Evolutionary conservation across 2,888 invertebrate species (phyloP).

Genomic region (Ennomos quercinarius): DNA sequence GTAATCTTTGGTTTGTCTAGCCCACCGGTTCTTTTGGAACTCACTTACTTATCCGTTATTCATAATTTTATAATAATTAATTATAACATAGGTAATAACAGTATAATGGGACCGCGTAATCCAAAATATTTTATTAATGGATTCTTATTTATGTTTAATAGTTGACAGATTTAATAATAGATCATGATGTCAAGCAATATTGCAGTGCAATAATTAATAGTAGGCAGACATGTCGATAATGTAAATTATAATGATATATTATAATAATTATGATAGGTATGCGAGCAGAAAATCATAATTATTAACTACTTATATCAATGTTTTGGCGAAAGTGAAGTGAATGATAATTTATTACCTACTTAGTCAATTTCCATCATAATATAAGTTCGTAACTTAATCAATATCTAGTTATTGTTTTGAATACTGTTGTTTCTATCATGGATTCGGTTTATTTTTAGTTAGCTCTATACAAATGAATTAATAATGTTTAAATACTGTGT

Average conservation of each 20-base stretch:
- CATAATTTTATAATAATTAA: constrained; percentile 40
- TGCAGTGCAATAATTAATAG: constrained; percentile 7
- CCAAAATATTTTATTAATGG: constrained; percentile 45
- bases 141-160: constrained; percentile 33
- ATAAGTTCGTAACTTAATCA: background rate
- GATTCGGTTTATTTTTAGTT: background rate
- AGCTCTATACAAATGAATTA: background rate
- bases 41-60: constrained; percentile 61
- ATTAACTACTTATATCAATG: too few relatives aligned
- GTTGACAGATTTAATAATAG: constrained; percentile 16
- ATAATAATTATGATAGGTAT: too few relatives aligned
- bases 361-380: too few relatives aligned
- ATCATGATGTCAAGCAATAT: constrained; percentile 17
- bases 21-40: constrained; percentile 75
- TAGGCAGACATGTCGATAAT: background rate
- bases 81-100: constrained; percentile 38
- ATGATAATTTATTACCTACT: too few relatives aligned
- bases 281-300: too few relatives aligned
- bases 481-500: constrained; percentile 41
- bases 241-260: too few relatives aligned
- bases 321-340: too few relatives aligned
- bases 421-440: constrained; percentile 24
- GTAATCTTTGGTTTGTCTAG: constrained; percentile 84
- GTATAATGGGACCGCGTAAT: constrained; percentile 62
- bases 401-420: constrained; percentile 14